These are phyloP conservation scores for Brienomyrus brachyistius DNA, from an alignment of 2,113 vertebrate genomes.

Conservation along the genomic window DNA sequence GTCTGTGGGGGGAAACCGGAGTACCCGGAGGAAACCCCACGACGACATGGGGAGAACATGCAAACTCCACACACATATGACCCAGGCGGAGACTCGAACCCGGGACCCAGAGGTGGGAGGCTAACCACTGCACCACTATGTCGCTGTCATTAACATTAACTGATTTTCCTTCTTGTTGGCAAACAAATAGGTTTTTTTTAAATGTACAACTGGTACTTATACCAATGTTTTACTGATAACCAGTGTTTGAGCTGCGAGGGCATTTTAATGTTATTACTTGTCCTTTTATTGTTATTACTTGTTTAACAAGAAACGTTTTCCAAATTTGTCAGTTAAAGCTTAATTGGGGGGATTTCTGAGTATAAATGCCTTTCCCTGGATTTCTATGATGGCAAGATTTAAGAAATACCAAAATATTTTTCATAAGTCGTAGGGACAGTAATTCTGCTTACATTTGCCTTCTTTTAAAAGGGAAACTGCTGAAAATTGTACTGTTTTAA, in stretches of 20 bases:
- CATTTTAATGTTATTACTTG: conserved; percentile 1
- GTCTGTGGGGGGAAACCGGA: no score
- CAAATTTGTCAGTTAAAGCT: not conserved
- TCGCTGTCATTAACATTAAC: not conserved
- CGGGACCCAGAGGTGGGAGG: no score
- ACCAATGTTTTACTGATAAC: not conserved
- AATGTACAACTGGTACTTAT: not conserved
- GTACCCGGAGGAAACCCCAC: no score
- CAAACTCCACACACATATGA: no score
- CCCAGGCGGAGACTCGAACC: no score
- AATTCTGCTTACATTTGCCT: not conserved
- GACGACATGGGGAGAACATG: no score
- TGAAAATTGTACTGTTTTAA: not conserved
- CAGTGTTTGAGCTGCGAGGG: not conserved
- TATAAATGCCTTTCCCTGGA: not conserved
- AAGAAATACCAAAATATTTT: not conserved
- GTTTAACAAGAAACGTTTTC: not conserved
- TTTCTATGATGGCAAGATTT: not conserved
- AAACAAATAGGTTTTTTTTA: not conserved
- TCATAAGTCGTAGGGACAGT: no score
- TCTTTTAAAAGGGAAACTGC: not conserved
- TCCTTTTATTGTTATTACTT: not conserved
- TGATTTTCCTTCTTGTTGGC: not conserved
- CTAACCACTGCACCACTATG: no score
- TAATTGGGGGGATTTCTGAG: not conserved